Conservation (phyloP, 2,113 vertebrate species). For the Acanthochromis polyacanthus region DNA sequence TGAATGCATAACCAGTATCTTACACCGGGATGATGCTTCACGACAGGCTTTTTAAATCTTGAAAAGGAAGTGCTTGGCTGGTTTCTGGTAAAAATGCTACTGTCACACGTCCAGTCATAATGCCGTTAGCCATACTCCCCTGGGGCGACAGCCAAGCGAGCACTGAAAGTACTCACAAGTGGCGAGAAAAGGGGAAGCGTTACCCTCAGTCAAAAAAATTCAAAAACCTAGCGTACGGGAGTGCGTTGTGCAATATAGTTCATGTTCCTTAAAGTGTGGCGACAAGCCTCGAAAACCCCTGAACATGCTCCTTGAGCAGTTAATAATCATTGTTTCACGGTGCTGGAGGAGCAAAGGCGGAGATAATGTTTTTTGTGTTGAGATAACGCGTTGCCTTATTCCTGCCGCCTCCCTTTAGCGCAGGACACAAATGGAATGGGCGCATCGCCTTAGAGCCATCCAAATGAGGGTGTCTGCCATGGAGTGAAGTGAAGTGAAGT, state of each 20-base stretch:
- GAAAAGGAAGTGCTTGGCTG: conserved; percentile 79
- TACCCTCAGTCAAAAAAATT: conserved; percentile 47
- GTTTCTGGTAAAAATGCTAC: conserved; percentile 78
- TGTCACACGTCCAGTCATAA: conserved; percentile 69
- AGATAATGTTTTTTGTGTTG: conserved; percentile 76
- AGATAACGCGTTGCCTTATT: conserved; percentile 69
- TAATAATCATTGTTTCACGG: conserved; percentile 76
- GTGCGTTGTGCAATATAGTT: conserved; percentile 55
- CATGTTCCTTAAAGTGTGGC: conserved; percentile 65
- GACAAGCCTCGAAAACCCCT: conserved; percentile 62
- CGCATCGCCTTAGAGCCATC: conserved; percentile 73
- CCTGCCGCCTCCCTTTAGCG: conserved; percentile 69
- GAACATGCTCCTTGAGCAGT: conserved; percentile 68
- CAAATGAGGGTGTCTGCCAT: conserved; percentile 76
- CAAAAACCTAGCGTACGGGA: conserved; percentile 11
- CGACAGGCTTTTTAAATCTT: conserved; percentile 73
- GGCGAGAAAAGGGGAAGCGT: conserved; percentile 52
- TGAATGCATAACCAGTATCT: conserved; percentile 60
- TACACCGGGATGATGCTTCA: conserved; percentile 64
- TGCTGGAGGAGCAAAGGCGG: conserved; percentile 60
- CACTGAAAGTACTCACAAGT: conserved; percentile 41
- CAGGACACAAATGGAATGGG: conserved; percentile 71
- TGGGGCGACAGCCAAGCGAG: conserved; percentile 20
- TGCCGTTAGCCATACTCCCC: conserved; percentile 58
- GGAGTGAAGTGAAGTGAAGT: conserved; percentile 68